These are phyloP conservation scores for Poeciliopsis prolifica DNA, from an alignment of 2,113 vertebrate genomes.

Conservation along the genomic window DNA sequence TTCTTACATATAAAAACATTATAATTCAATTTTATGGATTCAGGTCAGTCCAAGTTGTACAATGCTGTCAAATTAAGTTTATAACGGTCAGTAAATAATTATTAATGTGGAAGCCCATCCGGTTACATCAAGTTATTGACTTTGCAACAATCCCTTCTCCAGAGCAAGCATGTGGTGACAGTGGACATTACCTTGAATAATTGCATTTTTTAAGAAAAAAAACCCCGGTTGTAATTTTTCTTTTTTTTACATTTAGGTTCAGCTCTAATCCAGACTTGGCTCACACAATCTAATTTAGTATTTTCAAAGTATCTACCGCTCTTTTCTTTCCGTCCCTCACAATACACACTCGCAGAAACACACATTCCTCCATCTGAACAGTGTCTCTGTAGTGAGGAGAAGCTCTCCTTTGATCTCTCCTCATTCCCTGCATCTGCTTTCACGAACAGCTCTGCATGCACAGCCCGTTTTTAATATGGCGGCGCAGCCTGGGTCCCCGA, in stretches of 20 bases:
- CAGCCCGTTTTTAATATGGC: conserved; percentile 75
- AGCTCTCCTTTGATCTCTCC: conserved; percentile 70
- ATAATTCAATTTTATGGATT: background rate
- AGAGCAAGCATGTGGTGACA: background rate
- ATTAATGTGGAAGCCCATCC: background rate
- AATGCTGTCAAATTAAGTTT: background rate
- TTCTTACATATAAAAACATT: background rate
- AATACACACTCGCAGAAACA: conserved; percentile 31
- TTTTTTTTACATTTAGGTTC: background rate
- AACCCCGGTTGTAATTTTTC: background rate
- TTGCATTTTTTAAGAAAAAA: background rate
- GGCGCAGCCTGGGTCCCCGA: conserved; percentile 73
- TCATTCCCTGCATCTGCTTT: conserved; percentile 68
- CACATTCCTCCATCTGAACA: conserved; percentile 55
- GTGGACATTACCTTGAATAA: background rate
- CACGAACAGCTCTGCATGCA: conserved; percentile 64
- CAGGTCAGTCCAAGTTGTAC: background rate
- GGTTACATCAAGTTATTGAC: background rate
- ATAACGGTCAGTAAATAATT: background rate
- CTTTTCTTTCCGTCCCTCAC: conserved; percentile 16
- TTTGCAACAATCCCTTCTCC: background rate
- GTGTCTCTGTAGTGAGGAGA: conserved; percentile 59
- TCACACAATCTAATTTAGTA: conserved; percentile 7
- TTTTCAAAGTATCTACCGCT: conserved; percentile 18
- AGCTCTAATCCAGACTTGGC: background rate